Conservation (phyloP, 2,888 invertebrate genomes). For the Elaeidobius kamerunicus region DNA sequence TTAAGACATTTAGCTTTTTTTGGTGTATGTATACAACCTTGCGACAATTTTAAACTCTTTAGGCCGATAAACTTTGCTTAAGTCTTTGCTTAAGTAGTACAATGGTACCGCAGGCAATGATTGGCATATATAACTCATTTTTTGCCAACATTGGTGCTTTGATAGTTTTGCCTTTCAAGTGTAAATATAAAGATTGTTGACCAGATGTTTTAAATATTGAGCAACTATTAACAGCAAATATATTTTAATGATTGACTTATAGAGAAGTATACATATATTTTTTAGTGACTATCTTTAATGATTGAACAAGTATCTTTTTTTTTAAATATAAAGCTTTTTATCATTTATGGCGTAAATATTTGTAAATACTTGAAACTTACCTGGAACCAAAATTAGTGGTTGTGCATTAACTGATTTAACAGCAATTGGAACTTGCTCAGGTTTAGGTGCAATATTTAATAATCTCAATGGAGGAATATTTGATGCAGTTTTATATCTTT, state of each 20-base stretch:
- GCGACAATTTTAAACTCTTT: background rate
- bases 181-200: too few relatives aligned
- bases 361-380: slow-evolving; percentile 35
- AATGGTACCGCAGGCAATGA: background rate
- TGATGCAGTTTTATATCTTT: slow-evolving; percentile 27
- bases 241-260: too few relatives aligned
- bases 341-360: too few relatives aligned
- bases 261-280: slow-evolving; percentile 1
- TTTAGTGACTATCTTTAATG: slow-evolving; percentile 3
- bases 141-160: too few relatives aligned
- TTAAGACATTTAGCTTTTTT: background rate
- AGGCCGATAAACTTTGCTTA: background rate
- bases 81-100: background rate
- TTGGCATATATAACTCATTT: too few relatives aligned
- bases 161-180: too few relatives aligned
- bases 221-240: too few relatives aligned
- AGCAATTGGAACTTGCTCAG: slow-evolving; percentile 44
- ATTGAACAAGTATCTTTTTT: too few relatives aligned
- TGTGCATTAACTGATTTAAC: slow-evolving; percentile 49
- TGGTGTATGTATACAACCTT: background rate
- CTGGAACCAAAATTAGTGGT: slow-evolving; percentile 52
- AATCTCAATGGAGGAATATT: slow-evolving; percentile 44
- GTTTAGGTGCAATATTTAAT: slow-evolving; percentile 45
- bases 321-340: too few relatives aligned
- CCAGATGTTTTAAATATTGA: too few relatives aligned